Percentiles rank a stretch among this genome's conserved stretches.
These are phyloP conservation scores for Phyto melanocephala DNA, from an alignment of 2,888 invertebrate species.

Conservation along the genomic window DNA sequence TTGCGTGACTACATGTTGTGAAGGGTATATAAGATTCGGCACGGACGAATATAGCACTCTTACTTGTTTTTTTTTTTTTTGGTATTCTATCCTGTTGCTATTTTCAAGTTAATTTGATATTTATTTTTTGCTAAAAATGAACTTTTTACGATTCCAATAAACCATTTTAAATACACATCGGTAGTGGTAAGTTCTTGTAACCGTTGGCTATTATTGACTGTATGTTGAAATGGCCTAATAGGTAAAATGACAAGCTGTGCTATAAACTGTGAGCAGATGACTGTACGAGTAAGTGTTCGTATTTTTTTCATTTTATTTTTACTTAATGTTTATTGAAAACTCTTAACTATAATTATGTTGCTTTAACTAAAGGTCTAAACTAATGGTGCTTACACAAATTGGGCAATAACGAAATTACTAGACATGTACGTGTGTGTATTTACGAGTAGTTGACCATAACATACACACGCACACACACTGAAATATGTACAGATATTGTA, in stretches of 20 bases:
- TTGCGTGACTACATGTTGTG: no score
- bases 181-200: not conserved
- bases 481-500: not conserved
- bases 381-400: constrained; percentile 56
- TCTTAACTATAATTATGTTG: constrained; percentile 52
- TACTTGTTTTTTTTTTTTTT: no score
- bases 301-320: constrained; percentile 2
- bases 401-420: constrained; percentile 32
- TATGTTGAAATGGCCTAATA: not conserved
- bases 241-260: not conserved
- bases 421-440: not conserved
- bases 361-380: constrained; percentile 34
- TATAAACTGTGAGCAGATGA: not conserved
- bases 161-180: not conserved
- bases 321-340: constrained; percentile 42
- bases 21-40: no score
- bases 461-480: not conserved
- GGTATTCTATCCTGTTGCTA: no score
- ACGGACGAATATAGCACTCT: no score
- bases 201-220: not conserved
- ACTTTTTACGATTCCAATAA: not conserved
- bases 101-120: not conserved
- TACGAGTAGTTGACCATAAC: not conserved
- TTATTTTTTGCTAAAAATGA: not conserved
- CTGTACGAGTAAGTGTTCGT: not conserved